Evolutionary conservation across 2,888 invertebrate species (phyloP).

Genomic region (Drosophila histrio): DNA sequence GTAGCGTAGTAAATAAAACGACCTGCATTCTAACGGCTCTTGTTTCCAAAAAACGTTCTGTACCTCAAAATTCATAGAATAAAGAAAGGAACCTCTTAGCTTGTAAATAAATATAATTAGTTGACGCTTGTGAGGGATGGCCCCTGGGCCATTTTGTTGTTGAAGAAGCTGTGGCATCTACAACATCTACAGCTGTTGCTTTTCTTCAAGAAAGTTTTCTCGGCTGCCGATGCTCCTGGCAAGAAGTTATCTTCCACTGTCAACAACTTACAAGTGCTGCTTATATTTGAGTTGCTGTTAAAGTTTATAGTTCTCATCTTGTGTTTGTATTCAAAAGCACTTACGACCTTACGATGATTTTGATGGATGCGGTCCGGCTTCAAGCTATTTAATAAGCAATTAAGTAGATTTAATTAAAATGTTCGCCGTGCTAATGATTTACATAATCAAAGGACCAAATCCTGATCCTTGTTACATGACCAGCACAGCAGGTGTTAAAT

Average conservation of each 20-base stretch:
- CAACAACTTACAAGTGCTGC: conserved; percentile 34
- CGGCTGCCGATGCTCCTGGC: conserved; percentile 14
- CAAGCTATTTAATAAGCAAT: conserved; percentile 73
- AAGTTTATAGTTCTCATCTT: background rate
- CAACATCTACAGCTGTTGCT: conserved; percentile 30
- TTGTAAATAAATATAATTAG: conserved; percentile 34
- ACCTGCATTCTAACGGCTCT: background rate
- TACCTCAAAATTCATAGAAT: background rate
- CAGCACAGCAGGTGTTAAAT: conserved; percentile 12
- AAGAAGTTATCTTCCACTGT: conserved; percentile 32
- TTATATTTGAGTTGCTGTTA: conserved; percentile 55
- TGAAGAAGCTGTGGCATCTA: conserved; percentile 32
- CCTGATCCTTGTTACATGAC: background rate
- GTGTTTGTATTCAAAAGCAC: conserved; percentile 26
- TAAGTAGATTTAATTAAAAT: conserved; percentile 57
- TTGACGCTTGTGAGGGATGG: conserved; percentile 10
- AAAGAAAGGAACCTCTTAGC: background rate
- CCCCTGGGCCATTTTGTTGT: conserved; percentile 33
- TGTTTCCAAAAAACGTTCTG: background rate
- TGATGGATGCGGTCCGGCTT: conserved; percentile 9
- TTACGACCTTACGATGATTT: conserved; percentile 25
- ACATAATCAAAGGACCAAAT: conserved; percentile 44
- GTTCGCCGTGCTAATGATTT: conserved; percentile 35
- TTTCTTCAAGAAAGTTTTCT: conserved; percentile 40
- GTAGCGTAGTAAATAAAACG: background rate